phyloP scores from a whole-genome alignment of 1,140 invertebrate species.

The Meteorus sp. region DNA sequence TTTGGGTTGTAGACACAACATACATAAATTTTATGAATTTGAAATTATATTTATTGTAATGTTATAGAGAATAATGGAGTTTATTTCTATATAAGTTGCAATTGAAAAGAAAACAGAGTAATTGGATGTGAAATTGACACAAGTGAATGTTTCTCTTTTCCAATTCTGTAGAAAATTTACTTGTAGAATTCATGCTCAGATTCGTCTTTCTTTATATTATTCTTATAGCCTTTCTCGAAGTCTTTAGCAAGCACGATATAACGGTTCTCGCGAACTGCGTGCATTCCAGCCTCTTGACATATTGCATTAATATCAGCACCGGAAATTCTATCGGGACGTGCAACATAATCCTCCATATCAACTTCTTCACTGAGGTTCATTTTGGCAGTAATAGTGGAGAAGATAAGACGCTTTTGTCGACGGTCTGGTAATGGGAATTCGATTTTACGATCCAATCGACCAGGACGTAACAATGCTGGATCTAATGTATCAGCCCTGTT shows the following conservation, averaged over 20 bases:
- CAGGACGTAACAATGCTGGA: conserved; percentile 94
- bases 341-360: conserved; percentile 98
- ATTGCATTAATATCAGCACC: conserved; percentile 99
- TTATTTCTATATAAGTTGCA: too few species aligned
- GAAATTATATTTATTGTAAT: too few species aligned
- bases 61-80: too few species aligned
- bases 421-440: conserved; percentile 98
- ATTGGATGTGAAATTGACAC: too few species aligned
- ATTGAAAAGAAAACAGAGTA: too few species aligned
- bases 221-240: conserved; percentile 99
- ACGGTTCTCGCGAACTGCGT: conserved; percentile 97
- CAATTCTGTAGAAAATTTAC: too few species aligned
- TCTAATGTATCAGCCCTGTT: conserved; percentile 98
- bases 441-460: conserved; percentile 97
- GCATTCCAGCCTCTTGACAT: conserved; percentile 95
- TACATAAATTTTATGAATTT: too few species aligned
- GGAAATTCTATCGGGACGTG: conserved; percentile 96
- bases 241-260: conserved; percentile 98
- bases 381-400: conserved; percentile 95
- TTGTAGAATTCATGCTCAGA: conserved; percentile 99
- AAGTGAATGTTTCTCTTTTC: too few species aligned
- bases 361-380: conserved; percentile 99
- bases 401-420: conserved; percentile 96
- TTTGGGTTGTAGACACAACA: too few species aligned
- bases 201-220: conserved; percentile 99